Percentiles rank a stretch among this genome's conserved stretches.
These are phyloP conservation scores for Scaeva pyrastri DNA, from an alignment of 2,888 invertebrate genomes.

Conservation along the genomic window DNA sequence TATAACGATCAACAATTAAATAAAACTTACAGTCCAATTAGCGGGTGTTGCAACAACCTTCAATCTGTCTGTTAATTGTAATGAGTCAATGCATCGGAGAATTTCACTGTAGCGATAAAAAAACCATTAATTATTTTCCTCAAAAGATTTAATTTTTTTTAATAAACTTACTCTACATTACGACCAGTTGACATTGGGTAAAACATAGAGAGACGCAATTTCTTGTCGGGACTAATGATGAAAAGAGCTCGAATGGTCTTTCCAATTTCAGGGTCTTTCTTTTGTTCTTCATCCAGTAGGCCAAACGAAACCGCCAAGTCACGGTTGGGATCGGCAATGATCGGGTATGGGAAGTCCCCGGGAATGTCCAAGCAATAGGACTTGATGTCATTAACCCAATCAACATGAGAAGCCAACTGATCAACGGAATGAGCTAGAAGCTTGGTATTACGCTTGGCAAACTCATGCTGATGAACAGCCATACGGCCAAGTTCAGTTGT, in stretches of 20 bases:
- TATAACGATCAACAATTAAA: neutral
- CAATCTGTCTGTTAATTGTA: slow-evolving; percentile 89
- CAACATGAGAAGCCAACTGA: slow-evolving; percentile 88
- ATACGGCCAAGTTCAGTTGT: slow-evolving; percentile 93
- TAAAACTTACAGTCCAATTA: slow-evolving; percentile 90
- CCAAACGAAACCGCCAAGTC: slow-evolving; percentile 89
- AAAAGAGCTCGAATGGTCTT: slow-evolving; percentile 91
- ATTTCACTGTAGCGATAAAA: slow-evolving; percentile 88
- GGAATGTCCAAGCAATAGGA: slow-evolving; percentile 89
- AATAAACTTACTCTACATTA: slow-evolving; percentile 90
- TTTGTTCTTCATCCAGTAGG: slow-evolving; percentile 91
- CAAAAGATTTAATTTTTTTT: neutral
- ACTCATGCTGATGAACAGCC: slow-evolving; percentile 88
- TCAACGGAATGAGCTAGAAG: slow-evolving; percentile 93
- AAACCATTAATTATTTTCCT: no score
- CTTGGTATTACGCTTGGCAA: slow-evolving; percentile 89
- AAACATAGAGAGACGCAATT: slow-evolving; percentile 91
- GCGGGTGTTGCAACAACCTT: slow-evolving; percentile 93
- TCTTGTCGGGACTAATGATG: slow-evolving; percentile 92
- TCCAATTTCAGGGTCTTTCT: slow-evolving; percentile 87
- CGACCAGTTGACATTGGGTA: slow-evolving; percentile 94
- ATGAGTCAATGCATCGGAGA: slow-evolving; percentile 91
- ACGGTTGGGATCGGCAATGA: slow-evolving; percentile 91
- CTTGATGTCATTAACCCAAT: slow-evolving; percentile 91
- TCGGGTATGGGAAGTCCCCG: slow-evolving; percentile 91